phyloP scores from a whole-genome alignment of 2,888 invertebrate species.

The Melolontha melolontha region DNA sequence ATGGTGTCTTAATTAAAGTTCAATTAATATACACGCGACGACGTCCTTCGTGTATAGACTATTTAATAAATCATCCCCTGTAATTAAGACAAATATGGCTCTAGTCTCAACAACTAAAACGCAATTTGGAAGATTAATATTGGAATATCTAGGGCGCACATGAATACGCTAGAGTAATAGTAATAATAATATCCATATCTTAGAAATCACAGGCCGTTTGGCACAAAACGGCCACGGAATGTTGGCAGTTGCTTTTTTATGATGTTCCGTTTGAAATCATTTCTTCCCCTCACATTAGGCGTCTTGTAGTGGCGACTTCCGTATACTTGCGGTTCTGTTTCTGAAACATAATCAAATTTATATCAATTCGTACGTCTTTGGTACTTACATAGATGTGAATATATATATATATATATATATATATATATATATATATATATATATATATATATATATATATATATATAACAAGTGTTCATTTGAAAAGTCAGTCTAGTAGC shows the following conservation, averaged over 20 bases:
- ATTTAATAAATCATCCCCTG: slow-evolving; percentile 55
- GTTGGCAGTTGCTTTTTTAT: slow-evolving; percentile 46
- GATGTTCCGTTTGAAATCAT: slow-evolving; percentile 26
- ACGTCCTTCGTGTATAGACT: slow-evolving; percentile 23
- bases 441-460: too few species aligned
- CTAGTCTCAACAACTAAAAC: slow-evolving; percentile 55
- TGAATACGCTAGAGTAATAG: slow-evolving; percentile 18
- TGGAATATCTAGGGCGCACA: slow-evolving; percentile 46
- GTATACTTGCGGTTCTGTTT: slow-evolving; percentile 1
- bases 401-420: too few species aligned
- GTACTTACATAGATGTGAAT: not conserved
- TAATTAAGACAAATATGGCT: slow-evolving; percentile 62
- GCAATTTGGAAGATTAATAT: slow-evolving; percentile 62
- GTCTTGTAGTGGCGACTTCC: not conserved
- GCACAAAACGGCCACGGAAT: slow-evolving; percentile 50
- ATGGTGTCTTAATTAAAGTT: not conserved
- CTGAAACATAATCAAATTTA: slow-evolving; percentile 25
- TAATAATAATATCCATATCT: slow-evolving; percentile 53
- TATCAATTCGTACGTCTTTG: slow-evolving; percentile 5
- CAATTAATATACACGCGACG: slow-evolving; percentile 26
- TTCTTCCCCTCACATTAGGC: slow-evolving; percentile 20
- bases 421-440: too few species aligned
- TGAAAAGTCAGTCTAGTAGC: too few species aligned
- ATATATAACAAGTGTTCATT: too few species aligned
- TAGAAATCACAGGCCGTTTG: slow-evolving; percentile 51